Evolutionary conservation across 1,140 invertebrate genomes (phyloP), one percentile per base, ranked within the genome.

Genomic region (Drosophila paulistorum): DNA sequence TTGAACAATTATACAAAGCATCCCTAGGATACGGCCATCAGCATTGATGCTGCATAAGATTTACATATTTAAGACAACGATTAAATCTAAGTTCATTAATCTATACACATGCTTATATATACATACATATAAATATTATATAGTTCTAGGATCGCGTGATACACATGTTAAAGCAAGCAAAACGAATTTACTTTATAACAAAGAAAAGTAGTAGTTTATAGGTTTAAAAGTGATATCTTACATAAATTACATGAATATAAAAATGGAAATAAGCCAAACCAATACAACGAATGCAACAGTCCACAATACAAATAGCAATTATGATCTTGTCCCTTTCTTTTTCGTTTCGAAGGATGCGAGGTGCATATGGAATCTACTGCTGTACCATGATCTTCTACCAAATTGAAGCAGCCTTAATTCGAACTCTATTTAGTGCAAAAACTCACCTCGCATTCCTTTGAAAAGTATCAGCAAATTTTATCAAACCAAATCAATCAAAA

Each of bases 1-100:
- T 57, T 91, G 59, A 91, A 91, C 45, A 91, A 91, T 68, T 91
- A 91, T 37, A 91, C 90, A 14, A 91, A 91, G 81, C 90, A 91
- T 91, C 90, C 90, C 77, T 91, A 91, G 90, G 90, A 91, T 20
- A 79, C 84, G 84, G 85, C 75, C 66, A 74, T 81, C 11, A 76
- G 83, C 81, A 90, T 76, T 65, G 85, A 83, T 71, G 85, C 85
- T 89, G 84, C 84, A 54, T 89, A 89, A 74, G 68, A 79, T 67
- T 51, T 48, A 77, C 66, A 58, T 7, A 58, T 51, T 3, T 71
- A 71, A 61, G 55, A 67, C 13, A 30, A 42, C 35, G 45, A 4
- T 39, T 60, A 26, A 14, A 1, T 23, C 9, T 17, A 23, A 51
- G 45, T 51, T 23, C 45, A 51, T 51, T 17, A 48, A 10, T 20